Conservation (phyloP, 1,140 invertebrate genomes). For the Meloidogyne exigua region DNA sequence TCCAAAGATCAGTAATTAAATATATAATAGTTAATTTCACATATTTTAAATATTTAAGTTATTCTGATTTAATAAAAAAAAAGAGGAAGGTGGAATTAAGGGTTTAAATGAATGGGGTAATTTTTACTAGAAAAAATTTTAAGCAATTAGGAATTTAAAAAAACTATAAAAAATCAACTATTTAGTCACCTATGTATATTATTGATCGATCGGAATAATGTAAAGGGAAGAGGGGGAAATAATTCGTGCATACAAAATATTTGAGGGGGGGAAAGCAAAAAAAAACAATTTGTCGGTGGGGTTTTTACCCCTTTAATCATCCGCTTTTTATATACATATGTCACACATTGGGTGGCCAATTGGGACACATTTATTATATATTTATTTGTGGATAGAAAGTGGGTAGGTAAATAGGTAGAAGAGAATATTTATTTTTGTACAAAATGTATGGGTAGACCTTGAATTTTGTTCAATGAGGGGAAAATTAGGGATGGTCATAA, state of each 20-base stretch:
- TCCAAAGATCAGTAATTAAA: too few relatives aligned
- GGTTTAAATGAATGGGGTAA: too few relatives aligned
- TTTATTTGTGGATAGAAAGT: background rate
- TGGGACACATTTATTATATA: background rate
- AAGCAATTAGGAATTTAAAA: too few relatives aligned
- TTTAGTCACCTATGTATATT: background rate
- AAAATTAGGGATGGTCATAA: conserved; percentile 8
- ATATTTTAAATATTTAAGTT: too few relatives aligned
- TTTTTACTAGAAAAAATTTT: too few relatives aligned
- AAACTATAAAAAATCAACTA: too few relatives aligned
- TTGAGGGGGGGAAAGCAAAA: background rate
- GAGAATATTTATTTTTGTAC: background rate
- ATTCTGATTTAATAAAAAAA: too few relatives aligned
- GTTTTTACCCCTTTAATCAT: background rate
- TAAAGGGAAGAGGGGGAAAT: background rate
- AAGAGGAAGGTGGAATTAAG: too few relatives aligned
- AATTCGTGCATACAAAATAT: conserved; percentile 5
- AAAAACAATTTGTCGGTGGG: background rate
- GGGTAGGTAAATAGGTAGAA: too few relatives aligned
- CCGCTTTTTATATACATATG: background rate
- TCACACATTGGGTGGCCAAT: conserved; percentile 18
- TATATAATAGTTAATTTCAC: too few relatives aligned
- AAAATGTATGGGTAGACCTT: background rate
- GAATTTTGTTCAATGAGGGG: background rate
- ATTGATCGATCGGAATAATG: conserved; percentile 1